Evolutionary conservation across 1,140 invertebrate genomes (phyloP), one percentile per base, ranked within the genome.

Genomic region (Neodiprion pinetum): DNA sequence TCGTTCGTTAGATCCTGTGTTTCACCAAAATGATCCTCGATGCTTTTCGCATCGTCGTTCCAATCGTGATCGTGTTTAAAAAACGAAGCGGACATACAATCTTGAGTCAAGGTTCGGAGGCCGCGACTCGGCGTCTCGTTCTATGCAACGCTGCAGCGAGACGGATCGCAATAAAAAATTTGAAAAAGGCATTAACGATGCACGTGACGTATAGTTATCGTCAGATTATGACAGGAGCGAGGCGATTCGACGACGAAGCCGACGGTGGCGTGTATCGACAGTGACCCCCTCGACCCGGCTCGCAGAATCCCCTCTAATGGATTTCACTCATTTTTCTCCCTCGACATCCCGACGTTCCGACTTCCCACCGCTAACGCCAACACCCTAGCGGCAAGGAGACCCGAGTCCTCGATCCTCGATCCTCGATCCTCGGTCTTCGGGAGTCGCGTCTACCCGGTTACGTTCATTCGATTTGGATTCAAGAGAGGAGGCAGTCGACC

Each of bases 271-370:
- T 74, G 72, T 72, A 80, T 82, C 76, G 76, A 77, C 77, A 61
- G 53, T 61, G 53, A 61, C 53, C 53, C 53, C 53, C 53, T 61
- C n/a, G 53, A 12, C 4, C 53, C 11, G 53, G 53, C 11, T 61
- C 53, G n/a, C 53, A 61, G 53, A 9, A 61, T 61, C 78, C 84
- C 84, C 85, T 84, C 86, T 88, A 88, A 88, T 88, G 87, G 86
- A 88, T 88, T 88, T 88, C 84, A 86, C 87, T 88, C 86, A 88
- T 88, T 88, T 88, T 88, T 88, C 86, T 88, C 85, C 82, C 82
- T 79, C 80, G 72, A 79, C 77, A 74, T 76, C 75, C 80, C 53
- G 28, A 40, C 28, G 28, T 40, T 5, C 28, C 28, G 28, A 40
- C 28, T 40, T 40, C 28, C 28, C 28, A 40, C 5, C 28, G 28